phyloP scores from a whole-genome alignment of 1,140 invertebrate species.

The Batillaria attramentaria region DNA sequence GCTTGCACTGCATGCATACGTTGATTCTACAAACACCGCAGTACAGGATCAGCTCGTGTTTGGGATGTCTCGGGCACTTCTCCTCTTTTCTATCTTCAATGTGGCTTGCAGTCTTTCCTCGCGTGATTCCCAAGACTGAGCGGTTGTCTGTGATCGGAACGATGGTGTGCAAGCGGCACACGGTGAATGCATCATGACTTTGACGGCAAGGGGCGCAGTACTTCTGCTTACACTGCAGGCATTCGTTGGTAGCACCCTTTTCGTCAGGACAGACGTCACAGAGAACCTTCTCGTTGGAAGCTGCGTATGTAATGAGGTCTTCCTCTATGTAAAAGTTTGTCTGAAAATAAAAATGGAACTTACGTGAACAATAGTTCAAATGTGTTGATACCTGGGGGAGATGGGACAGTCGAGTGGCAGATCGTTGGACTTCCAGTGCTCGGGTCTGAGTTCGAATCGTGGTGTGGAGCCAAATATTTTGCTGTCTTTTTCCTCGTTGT shows the following conservation, averaged over 20 bases:
- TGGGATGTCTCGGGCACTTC: background rate
- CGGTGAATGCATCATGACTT: background rate
- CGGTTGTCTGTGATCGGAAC: no score
- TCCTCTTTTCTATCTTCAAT: background rate
- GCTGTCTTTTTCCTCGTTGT: no score
- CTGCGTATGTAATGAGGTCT: background rate
- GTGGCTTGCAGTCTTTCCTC: background rate
- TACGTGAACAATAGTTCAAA: no score
- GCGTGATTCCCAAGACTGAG: background rate
- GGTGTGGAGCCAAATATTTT: no score
- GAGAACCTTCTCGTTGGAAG: background rate
- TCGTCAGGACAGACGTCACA: slow-evolving; percentile 12
- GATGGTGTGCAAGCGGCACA: background rate
- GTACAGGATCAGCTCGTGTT: background rate
- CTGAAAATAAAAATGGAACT: no score
- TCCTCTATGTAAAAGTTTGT: slow-evolving; percentile 14
- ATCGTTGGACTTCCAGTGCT: no score
- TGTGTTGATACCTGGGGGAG: no score
- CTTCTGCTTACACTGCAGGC: slow-evolving; percentile 13
- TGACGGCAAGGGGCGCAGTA: slow-evolving; percentile 3
- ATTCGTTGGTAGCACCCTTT: slow-evolving; percentile 10
- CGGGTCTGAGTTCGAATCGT: no score
- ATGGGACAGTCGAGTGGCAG: no score
- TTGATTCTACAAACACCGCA: background rate
- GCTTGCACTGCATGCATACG: slow-evolving; percentile 25